Evolutionary conservation across 2,113 vertebrate species (phyloP), one percentile per base, ranked within the genome.

Genomic region (Astatoreochromis straeleni): DNA sequence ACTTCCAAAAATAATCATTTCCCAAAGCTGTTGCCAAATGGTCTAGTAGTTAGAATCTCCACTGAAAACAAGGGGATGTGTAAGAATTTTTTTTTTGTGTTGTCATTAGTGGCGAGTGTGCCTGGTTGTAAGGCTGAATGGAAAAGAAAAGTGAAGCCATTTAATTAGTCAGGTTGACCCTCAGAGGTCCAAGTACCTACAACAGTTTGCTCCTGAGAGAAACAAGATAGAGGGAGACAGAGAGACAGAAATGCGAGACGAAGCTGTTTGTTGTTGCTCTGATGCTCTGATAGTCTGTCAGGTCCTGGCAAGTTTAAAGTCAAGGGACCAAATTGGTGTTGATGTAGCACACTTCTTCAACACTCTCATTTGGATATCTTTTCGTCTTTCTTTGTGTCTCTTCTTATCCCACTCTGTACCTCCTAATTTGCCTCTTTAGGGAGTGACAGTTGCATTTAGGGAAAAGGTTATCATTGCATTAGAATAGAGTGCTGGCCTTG

Each of bases 381-480:
- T 79, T 85, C 40, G 54, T 83, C 80, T 85, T 86, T 90, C 65
- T 80, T 81, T 86, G 84, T 35, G 57, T 91, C 91, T 75, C 78
- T 85, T 63, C 82, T 89, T 65, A 87, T 93, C 89, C 89, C 49
- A 13, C 90, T 91, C 88, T 83, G 85, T 92, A 88, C 84, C 85
- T 89, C 89, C 84, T 92, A 94, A 95, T 95, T 94, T 88, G 94
- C 68, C 78, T 94, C 95, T 95, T 96, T 94, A 95, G 90, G 87
- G 95, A 90, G 85, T 95, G 89, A 82, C 94, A 94, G 90, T 96
- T 95, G 87, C 90, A 94, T 94, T 92, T 94, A 92, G 96, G 91
- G 91, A 96, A 93, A 95, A 94, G 94, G 89, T 89, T 96, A 93
- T 94, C 87, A 86, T 95, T 94, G 90, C 81, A 92, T 96, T 94